These are phyloP conservation scores for Rhynchonycteris naso DNA, from an alignment of 2,797 vertebrate species.

Conservation along the genomic window DNA sequence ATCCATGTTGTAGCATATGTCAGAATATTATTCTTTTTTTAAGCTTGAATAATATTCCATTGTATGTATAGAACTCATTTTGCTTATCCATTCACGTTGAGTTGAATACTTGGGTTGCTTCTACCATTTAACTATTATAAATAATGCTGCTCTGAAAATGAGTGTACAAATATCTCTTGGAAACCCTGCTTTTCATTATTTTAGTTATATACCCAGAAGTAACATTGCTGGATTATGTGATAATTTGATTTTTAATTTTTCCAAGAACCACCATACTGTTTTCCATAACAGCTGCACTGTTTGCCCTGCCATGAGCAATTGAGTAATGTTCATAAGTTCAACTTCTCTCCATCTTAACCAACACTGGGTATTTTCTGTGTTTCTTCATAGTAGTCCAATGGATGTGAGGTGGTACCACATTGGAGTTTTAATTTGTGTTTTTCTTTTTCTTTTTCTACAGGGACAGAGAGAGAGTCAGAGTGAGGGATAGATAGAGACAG, in stretches of 20 bases:
- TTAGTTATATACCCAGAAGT: neutral
- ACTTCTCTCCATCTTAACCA: neutral
- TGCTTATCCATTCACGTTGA: neutral
- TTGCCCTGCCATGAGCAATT: neutral
- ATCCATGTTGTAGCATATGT: neutral
- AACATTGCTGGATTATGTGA: neutral
- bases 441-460: too few species aligned
- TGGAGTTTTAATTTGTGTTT: neutral
- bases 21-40: neutral
- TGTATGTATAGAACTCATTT: neutral
- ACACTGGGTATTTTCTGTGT: neutral
- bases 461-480: too few species aligned
- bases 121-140: neutral
- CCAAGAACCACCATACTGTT: neutral
- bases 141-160: neutral
- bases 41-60: neutral
- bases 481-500: too few species aligned
- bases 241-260: constrained; percentile 17
- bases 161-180: neutral
- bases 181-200: neutral
- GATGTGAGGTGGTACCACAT: neutral
- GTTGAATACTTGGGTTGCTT: neutral
- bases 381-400: neutral
- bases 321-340: neutral
- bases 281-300: neutral